Evolutionary conservation across 2,113 vertebrate species (phyloP).

Genomic region (Trogon surrucura): DNA sequence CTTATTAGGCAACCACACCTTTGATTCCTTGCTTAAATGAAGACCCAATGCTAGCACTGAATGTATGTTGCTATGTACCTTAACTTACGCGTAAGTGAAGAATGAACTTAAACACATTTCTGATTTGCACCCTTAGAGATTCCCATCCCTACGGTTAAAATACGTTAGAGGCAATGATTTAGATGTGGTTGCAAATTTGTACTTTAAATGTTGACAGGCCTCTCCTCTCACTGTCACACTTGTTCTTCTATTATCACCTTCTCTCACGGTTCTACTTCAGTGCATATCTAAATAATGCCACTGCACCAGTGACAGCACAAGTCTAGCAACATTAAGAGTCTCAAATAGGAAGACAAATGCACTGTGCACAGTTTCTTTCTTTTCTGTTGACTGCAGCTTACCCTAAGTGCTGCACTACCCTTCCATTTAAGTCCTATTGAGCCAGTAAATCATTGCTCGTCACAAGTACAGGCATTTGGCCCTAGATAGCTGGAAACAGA

Average conservation of each 20-base stretch:
- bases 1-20: not conserved
- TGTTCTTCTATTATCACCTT: not conserved
- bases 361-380: not conserved
- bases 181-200: not conserved
- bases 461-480: not conserved
- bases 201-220: not conserved
- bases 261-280: not conserved
- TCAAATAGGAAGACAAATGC: not conserved
- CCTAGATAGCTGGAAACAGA: not conserved
- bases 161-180: not conserved
- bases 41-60: not conserved
- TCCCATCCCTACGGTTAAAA: not conserved
- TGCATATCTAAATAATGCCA: not conserved
- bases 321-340: not conserved
- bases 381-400: not conserved
- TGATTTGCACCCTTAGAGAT: not conserved
- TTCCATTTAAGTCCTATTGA: not conserved
- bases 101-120: slow-evolving; percentile 1
- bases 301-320: not conserved
- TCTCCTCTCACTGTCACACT: not conserved
- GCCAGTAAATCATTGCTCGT: not conserved
- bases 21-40: not conserved
- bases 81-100: not conserved
- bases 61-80: not conserved
- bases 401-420: not conserved